Evolutionary conservation across 2,113 vertebrate genomes (phyloP), one percentile per base, ranked within the genome.

Genomic region (Gasterosteus aculeatus): DNA sequence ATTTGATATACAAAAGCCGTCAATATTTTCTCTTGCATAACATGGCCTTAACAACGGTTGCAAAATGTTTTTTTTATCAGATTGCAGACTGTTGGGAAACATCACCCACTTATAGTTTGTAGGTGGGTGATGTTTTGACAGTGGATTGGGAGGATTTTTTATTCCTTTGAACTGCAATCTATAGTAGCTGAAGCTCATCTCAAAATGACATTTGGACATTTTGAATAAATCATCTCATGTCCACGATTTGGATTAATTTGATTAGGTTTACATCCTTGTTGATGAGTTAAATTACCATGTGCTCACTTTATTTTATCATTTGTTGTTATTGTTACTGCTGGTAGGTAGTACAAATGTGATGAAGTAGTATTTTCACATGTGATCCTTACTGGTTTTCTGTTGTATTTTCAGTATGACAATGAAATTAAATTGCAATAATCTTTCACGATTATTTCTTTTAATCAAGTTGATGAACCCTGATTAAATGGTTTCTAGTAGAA

Each of bases 41-140:
- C 35, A 8, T 29, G 2, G 5, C 1, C 12, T 12, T 29, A 16
- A 46, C 18, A 5, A 31, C 22, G 1, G 8, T 42, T 42, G 2
- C 10, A 18, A 6, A 9, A 68, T n/a, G 10, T 16, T 15, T 72
- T 72, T 53, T 54, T 10, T 41, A 22, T 64, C 18, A 4, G 26
- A 19, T 42, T 29, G 35, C 22, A 7, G 26, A 16, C 68, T 69
- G n/a, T 42, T 26, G 19, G n/a, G 5, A 57, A 69, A 35, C n/a
- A 35, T 71, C 59, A 47, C 16, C 16, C 26, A 46, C 19, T 56
- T 18, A 61, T 26, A 31, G 42, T 33, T 10, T 46, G 1, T 10
- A 60, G n/a, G 29, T 47, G 16, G 69, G 56, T 22, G 51, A 41
- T 41, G 31, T 54, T 54, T 10, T 26, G n/a, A 68, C n/a, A 68